Base-by-base conservation (phyloP, 2,797 vertebrate genomes). In the Malurus leucopterus region DNA sequence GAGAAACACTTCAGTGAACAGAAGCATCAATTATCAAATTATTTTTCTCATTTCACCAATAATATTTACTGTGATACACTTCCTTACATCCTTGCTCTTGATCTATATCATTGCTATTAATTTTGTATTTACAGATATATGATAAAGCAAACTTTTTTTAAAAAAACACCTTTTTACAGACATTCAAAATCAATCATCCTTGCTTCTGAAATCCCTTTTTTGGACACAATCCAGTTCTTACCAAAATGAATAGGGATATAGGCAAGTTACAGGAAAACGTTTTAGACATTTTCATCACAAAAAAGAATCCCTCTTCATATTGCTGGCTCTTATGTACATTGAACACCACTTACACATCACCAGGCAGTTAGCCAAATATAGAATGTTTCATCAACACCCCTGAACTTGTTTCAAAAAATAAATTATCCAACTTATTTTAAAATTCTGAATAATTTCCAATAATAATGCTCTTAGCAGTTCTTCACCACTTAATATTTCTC, bases 1-100 rank as follows among this genome's bases (percentile, higher is more conserved):
- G 2, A 49, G 22, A 88, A 72, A 4, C 7, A 70, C 18, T 67
- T 88, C n/a, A 62, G 55, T 71, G 49, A 80, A 82, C 8, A 32
- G 82, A 90, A 34, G 43, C 30, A 90, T 10, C 59, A 27, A 76
- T 78, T 85, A 29, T 21, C 6, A 77, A 91, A 76, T 16, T 40
- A 47, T 41, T 73, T 57, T 80, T 79, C 20, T 58, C 18, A 50
- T 78, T 67, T 93, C 43, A 96, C 30, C 38, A 49, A 12, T 32
- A 41, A 21, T 7, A 71, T 44, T 76, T 81, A 76, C 53, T 47
- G 78, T 9, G 15, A 68, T 15, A 53, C 11, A 27, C 27, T 79
- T 80, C 20, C 30, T 82, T 47, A 79, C 23, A 78, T 43, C 20
- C 17, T 15, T 27, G 11, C 17, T 72, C 69, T 80, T 77, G 27